Base-by-base conservation (phyloP, 2,113 vertebrate genomes). In the Sebastes schlegelii region DNA sequence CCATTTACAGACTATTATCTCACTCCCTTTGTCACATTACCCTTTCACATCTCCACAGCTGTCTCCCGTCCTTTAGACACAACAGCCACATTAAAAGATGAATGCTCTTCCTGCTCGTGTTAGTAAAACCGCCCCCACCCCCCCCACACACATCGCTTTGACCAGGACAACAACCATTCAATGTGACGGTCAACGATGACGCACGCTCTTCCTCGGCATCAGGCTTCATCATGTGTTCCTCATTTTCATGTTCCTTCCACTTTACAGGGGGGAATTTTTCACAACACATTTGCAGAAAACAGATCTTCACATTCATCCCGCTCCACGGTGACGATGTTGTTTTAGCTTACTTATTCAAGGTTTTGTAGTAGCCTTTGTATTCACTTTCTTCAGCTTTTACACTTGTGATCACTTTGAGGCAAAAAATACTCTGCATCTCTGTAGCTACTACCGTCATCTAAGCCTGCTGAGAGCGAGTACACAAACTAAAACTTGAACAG, bases 221-320 rank as follows among this genome's bases (percentile, higher is more conserved):
- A 16, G 67, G 62, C 82, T 40, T 34, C 40, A 61, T 81, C 77
- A 77, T 83, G 83, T 83, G 55, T 72, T 87, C 63, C 66, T 84
- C 57, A 75, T 88, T 84, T 81, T 66, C 52, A 34, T 75, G 54
- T 48, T 70, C 54, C 57, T 65, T 70, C 54, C 34, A 54, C 52
- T 70, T 79, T 65, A 67, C 23, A 19, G 6, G 16, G 52, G 23
- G 57, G 14, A 14, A 52, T 52, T 80, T 84, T 84, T 88, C 73
- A 83, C 76, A 49, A 78, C 66, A 46, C 23, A 64, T 79, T 86
- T 60, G 51, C 55, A 16, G 17, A 77, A 84, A 74, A 71, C 69
- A 46, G 21, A 74, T 71, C 19, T 42, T 14, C 5, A 10, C 64
- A 69, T 65, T 80, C 48, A 64, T 76, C 11, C 16, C 6, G 14